Percentiles rank a stretch among this genome's conserved stretches.
Evolutionary conservation across 1,140 invertebrate genomes (phyloP).

Genomic region (Drosophila sulfurigaster): DNA sequence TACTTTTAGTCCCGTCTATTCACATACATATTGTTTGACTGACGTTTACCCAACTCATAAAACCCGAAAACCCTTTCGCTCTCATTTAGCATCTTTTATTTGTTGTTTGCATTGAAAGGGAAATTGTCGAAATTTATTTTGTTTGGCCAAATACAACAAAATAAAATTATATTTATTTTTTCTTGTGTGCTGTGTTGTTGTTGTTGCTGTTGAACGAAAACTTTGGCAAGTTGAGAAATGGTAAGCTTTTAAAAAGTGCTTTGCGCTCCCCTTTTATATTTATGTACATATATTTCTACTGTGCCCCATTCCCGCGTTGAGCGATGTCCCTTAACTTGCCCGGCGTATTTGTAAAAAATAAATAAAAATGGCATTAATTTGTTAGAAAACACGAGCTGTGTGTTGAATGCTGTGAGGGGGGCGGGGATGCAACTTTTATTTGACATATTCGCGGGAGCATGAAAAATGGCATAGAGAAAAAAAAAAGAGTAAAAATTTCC

Average conservation of each 20-base stretch:
- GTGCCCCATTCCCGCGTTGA: constrained; percentile 14
- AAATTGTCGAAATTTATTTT: constrained; percentile 79
- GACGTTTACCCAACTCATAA: constrained; percentile 1
- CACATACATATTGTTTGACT: constrained; percentile 1
- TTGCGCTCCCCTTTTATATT: neutral
- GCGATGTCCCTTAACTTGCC: constrained; percentile 38
- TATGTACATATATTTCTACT: neutral
- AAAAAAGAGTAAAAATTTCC: constrained; percentile 62
- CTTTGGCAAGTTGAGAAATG: constrained; percentile 72
- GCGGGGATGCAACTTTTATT: constrained; percentile 65
- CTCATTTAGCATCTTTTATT: constrained; percentile 52
- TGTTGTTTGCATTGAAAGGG: constrained; percentile 77
- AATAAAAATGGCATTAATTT: constrained; percentile 83
- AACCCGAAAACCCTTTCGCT: constrained; percentile 4
- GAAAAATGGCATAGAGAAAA: constrained; percentile 71
- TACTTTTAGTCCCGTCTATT: neutral
- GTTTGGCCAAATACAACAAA: constrained; percentile 64
- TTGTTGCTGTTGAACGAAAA: constrained; percentile 36
- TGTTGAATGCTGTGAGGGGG: neutral
- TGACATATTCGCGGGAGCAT: constrained; percentile 80
- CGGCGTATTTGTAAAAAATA: constrained; percentile 77
- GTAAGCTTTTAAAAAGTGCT: constrained; percentile 39
- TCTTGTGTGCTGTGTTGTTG: constrained; percentile 50
- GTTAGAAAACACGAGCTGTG: constrained; percentile 61
- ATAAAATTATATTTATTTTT: constrained; percentile 64